These are phyloP conservation scores for Venturia canescens DNA, from an alignment of 1,140 invertebrate species.

Conservation along the genomic window DNA sequence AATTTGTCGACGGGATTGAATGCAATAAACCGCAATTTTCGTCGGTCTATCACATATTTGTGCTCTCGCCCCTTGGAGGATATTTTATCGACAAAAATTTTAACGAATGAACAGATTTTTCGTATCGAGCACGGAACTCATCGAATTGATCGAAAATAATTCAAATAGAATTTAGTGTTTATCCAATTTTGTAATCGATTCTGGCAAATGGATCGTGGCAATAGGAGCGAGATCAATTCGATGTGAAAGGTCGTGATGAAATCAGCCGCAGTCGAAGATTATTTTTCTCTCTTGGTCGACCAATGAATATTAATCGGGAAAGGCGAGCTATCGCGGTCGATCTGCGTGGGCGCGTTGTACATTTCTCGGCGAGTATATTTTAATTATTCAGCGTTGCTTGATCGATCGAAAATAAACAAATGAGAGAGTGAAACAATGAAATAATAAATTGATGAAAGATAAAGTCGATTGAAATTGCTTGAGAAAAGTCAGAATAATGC, in stretches of 20 bases:
- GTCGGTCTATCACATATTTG: no score
- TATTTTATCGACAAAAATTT: no score
- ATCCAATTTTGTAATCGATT: no score
- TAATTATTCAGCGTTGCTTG: not conserved
- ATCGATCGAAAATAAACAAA: conserved; percentile 10
- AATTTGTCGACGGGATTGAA: no score
- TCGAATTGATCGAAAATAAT: no score
- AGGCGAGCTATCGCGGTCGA: not conserved
- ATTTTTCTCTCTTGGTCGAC: not conserved
- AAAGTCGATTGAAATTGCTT: not conserved
- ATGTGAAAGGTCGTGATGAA: conserved; percentile 33
- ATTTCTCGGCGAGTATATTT: not conserved
- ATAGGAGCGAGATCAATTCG: no score
- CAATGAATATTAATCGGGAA: conserved; percentile 27
- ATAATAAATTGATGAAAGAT: not conserved
- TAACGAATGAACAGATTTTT: no score
- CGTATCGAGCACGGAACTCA: no score
- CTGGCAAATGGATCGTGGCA: no score
- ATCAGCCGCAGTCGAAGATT: conserved; percentile 14
- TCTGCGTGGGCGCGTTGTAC: not conserved
- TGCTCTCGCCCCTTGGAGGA: no score
- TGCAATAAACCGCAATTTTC: no score
- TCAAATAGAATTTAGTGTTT: no score
- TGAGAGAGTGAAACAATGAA: not conserved
- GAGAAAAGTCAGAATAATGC: not conserved